Evolutionary conservation across 2,797 vertebrate genomes (phyloP), one percentile per base, ranked within the genome.

Genomic region (Buceros bicornis): DNA sequence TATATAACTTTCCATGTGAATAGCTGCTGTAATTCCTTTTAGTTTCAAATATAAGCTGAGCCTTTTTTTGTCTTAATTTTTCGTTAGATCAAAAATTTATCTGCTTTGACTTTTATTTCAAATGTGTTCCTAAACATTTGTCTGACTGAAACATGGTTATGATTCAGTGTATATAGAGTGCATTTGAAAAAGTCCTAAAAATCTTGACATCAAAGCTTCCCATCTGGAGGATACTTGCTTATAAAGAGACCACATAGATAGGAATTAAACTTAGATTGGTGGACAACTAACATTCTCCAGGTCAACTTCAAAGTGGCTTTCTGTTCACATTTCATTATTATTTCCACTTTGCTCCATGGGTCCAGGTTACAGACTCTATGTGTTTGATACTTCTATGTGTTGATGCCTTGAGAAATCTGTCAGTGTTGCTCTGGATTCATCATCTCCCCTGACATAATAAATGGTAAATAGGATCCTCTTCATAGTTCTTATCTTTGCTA

Each of bases 51-150:
- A 83, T 58, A 35, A 89, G 57, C 28, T 37, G 26, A 74, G 22
- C 3, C 9, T 6, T 31, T 45, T 42, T 53, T 60, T 93, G 28
- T 29, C 14, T 35, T 71, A 17, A 50, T 74, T 54, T 94, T 83
- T 95, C 43, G 43, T 87, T 82, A 83, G 62, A 70, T 91, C 18
- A 95, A 91, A 69, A 81, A 67, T 78, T 84, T 88, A 65, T 93
- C 28, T 87, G 31, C 11, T 48, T 47, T 82, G 42, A 57, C 42
- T 91, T 95, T 92, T 87, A 78, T 79, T 94, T 88, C 93, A 71
- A 83, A 53, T 89, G 28, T 67, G 19, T 53, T 82, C 89, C 90
- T 92, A 93, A 85, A 89, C 5, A 54, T 69, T 79, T 65, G 5
- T 82, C 66, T 64, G n/a, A 82, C 47, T 84, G 66, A 45, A 69